Evolutionary conservation across 2,888 invertebrate genomes (phyloP), one percentile per base, ranked within the genome.

Genomic region (Caenorhabditis sp.): DNA sequence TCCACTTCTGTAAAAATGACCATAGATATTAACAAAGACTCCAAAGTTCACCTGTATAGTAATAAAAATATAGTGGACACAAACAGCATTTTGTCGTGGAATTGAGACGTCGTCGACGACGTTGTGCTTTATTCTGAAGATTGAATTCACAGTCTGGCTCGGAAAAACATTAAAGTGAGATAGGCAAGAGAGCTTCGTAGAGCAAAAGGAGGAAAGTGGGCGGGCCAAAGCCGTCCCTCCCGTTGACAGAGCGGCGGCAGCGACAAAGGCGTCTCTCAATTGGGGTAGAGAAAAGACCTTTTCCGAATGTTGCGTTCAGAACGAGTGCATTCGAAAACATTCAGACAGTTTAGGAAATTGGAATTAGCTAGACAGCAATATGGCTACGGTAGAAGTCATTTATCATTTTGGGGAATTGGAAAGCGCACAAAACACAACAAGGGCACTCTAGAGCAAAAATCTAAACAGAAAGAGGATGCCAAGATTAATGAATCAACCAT

Each of bases 131-230:
- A 49, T 38, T 70, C 64, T 79, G 79, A 79, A 79, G 79, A 79
- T 79, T 79, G 70, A 79, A 79, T 79, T 79, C 80, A 80, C 80
- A 73, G 68, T 61, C 59, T 51, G 68, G 59, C 68, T 66, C 58
- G 35, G 72, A 72, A 68, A 73, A 73, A 73, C 73, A 73, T 73
- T 73, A 61, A 73, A 73, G 80, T 73, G 68, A 80, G 72, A 73
- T 80, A 73, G 73, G 80, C 73, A 73, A 80, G 68, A 68, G 68
- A 73, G 80, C 66, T 73, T 68, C 68, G 61, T 38, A 73, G 54
- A 54, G 73, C 49, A 68, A 80, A 61, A 68, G 68, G 68, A 68
- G 66, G 47, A 56, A 73, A 59, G 38, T 63, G 73, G 73, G 80
- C 80, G 80, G 56, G 73, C 28, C 68, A 56, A 51, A n/a, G 63